Conservation (phyloP, 2,113 vertebrate species). For the Albula glossodonta region DNA sequence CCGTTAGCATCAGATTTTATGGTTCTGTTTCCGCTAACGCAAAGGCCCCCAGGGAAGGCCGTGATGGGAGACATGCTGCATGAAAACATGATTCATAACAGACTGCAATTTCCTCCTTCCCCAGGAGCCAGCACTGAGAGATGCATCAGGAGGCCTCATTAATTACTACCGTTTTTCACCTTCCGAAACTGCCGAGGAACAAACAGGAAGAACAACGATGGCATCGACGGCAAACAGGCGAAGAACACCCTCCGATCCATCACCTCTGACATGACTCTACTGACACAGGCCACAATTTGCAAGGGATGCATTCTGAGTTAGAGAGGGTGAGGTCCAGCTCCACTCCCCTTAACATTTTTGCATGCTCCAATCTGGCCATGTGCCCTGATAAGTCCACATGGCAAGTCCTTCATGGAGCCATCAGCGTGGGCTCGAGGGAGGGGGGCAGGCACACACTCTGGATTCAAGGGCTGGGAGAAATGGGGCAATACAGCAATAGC, state of each 20-base stretch:
- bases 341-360: background rate
- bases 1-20: background rate
- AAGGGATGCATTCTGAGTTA: background rate
- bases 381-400: too few species aligned
- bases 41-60: background rate
- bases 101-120: conserved; percentile 30
- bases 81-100: conserved; percentile 38
- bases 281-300: background rate
- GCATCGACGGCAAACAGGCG: conserved; percentile 36
- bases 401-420: too few species aligned
- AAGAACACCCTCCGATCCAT: conserved; percentile 18
- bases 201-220: conserved; percentile 18
- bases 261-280: background rate
- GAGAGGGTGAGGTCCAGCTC: too few species aligned
- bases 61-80: conserved; percentile 17
- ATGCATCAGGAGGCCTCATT: conserved; percentile 59
- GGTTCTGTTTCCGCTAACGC: background rate
- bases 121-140: conserved; percentile 19
- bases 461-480: background rate
- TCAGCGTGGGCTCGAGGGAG: too few species aligned
- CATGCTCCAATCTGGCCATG: too few species aligned
- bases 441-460: background rate
- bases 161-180: conserved; percentile 67
- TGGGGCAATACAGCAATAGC: background rate
- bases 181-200: conserved; percentile 60